Percentiles rank a stretch among this genome's conserved stretches.
phyloP scores from a whole-genome alignment of 2,888 invertebrate species.

The Frankliniella intonsa region DNA sequence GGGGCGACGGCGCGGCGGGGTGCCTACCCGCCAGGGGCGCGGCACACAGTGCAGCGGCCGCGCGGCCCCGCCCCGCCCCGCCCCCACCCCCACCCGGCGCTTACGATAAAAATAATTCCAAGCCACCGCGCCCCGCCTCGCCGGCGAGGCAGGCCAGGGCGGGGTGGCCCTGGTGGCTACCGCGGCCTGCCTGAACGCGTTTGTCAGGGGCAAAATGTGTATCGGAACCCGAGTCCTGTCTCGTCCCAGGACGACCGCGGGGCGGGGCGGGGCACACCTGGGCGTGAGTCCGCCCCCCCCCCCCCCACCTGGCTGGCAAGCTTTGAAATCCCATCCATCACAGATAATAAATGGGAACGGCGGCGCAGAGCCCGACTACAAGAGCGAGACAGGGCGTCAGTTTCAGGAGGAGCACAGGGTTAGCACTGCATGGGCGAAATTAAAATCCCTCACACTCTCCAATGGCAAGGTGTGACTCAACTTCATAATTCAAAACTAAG shows the following conservation, averaged over 20 bases:
- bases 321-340: slow-evolving; percentile 6
- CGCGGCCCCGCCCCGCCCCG: not conserved
- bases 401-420: not conserved
- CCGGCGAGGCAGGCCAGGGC: not conserved
- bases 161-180: not conserved
- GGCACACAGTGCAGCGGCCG: not conserved
- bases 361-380: not conserved
- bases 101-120: slow-evolving; percentile 22
- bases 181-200: not conserved
- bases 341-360: not conserved
- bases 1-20: not conserved
- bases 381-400: not conserved
- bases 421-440: too few species aligned
- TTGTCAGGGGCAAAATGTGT: too few species aligned
- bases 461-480: too few species aligned
- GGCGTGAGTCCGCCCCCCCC: not conserved
- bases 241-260: not conserved
- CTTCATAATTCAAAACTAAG: too few species aligned
- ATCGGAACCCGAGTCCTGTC: not conserved
- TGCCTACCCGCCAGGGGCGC: not conserved
- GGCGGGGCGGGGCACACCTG: not conserved
- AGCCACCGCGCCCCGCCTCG: not conserved
- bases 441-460: too few species aligned
- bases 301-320: not conserved
- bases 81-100: not conserved